Conservation (phyloP, 2,113 vertebrate species). For the Phoenicopterus ruber region DNA sequence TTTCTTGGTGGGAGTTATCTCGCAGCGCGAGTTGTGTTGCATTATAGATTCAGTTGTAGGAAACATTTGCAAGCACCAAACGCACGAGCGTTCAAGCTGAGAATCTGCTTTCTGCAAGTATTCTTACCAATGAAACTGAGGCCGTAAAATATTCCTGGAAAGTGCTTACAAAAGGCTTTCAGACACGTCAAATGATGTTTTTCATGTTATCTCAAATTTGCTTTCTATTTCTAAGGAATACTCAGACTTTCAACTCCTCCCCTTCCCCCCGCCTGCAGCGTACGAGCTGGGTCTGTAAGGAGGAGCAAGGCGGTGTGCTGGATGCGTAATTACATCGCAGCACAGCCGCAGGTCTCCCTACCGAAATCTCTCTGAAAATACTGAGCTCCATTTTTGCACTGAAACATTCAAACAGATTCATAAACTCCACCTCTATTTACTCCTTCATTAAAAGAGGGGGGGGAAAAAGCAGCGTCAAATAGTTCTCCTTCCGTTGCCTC, state of each 20-base stretch:
- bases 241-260: neutral
- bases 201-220: neutral
- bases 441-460: neutral
- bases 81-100: neutral
- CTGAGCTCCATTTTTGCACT: neutral
- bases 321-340: neutral
- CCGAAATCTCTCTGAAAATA: neutral
- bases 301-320: neutral
- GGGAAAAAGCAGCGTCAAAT: rapidly evolving
- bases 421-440: neutral
- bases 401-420: neutral
- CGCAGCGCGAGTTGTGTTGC: neutral
- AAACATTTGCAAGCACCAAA: neutral
- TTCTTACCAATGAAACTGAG: neutral
- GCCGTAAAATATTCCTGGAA: neutral
- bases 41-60: too few species aligned
- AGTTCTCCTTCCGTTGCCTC: rapidly evolving
- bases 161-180: slow-evolving; percentile 1
- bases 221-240: neutral
- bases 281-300: rapidly evolving
- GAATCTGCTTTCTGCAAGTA: neutral
- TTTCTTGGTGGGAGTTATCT: neutral
- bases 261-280: rapidly evolving
- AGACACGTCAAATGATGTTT: neutral
- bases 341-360: neutral